phyloP scores from a whole-genome alignment of 1,140 invertebrate genomes.

The Hormaphis cornu region DNA sequence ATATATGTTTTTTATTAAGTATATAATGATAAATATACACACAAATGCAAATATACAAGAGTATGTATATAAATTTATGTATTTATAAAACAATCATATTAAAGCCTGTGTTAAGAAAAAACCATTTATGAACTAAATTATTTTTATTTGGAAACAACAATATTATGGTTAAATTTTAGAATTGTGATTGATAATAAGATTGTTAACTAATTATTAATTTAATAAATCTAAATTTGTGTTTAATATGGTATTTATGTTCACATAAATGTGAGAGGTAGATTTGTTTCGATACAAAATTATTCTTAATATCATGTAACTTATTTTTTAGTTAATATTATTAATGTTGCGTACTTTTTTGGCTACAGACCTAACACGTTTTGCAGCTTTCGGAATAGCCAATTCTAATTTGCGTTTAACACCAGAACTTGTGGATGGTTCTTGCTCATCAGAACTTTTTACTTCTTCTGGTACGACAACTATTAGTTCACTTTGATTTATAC shows the following conservation, averaged over 20 bases:
- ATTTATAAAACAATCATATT: background rate
- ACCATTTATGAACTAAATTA: background rate
- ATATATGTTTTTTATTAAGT: background rate
- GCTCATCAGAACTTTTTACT: slow-evolving; percentile 15
- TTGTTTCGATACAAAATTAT: slow-evolving; percentile 8
- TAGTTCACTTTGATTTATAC: background rate
- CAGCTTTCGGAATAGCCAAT: slow-evolving; percentile 10
- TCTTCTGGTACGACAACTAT: background rate
- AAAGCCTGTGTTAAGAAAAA: slow-evolving; percentile 2
- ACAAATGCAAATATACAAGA: background rate
- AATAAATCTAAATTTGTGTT: too few species aligned
- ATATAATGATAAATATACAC: background rate
- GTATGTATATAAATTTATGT: background rate
- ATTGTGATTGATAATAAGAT: background rate
- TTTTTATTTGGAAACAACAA: background rate
- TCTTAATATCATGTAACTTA: slow-evolving; percentile 5
- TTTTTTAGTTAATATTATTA: slow-evolving; percentile 8
- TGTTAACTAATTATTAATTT: slow-evolving; percentile 13
- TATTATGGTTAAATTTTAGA: background rate
- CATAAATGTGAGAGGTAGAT: slow-evolving; percentile 23
- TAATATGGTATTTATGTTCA: slow-evolving; percentile 10
- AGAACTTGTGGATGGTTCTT: slow-evolving; percentile 21
- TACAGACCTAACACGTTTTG: slow-evolving; percentile 18
- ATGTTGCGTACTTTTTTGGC: slow-evolving; percentile 20
- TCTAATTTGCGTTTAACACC: slow-evolving; percentile 24